Conservation (phyloP, 2,113 vertebrate species). For the Scopus umbretta region DNA sequence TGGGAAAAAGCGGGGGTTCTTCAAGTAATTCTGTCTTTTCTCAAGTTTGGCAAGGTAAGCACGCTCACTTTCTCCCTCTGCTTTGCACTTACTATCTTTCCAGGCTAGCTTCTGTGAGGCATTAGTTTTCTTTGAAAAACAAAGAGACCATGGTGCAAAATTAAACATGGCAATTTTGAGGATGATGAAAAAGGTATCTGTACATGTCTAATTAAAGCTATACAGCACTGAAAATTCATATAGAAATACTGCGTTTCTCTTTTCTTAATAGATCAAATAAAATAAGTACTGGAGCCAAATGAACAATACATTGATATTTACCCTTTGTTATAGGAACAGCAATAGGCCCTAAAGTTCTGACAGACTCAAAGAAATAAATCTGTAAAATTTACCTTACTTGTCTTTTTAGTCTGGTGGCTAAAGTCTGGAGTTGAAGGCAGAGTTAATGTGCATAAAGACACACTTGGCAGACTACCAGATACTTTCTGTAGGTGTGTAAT, state of each 20-base stretch:
- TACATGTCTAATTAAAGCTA: background rate
- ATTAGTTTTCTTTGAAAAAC: conserved; percentile 54
- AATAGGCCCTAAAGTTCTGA: background rate
- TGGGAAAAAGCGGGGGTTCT: conserved; percentile 86
- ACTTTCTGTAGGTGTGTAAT: background rate
- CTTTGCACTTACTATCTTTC: conserved; percentile 46
- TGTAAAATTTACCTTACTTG: conserved; percentile 4
- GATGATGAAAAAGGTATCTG: background rate
- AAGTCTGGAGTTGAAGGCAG: background rate
- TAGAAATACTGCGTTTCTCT: background rate
- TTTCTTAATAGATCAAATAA: background rate
- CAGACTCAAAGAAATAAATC: background rate
- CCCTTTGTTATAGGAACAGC: background rate
- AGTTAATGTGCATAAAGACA: conserved; percentile 44
- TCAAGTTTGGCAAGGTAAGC: conserved; percentile 66
- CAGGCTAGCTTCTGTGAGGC: conserved; percentile 28
- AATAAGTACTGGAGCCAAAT: background rate
- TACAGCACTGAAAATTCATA: background rate
- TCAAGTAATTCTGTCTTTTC: conserved; percentile 74
- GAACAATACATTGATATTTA: background rate
- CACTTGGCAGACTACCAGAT: background rate
- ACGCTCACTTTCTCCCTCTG: conserved; percentile 38
- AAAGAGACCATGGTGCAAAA: background rate
- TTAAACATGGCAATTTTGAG: background rate
- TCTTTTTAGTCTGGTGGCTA: background rate